These are phyloP conservation scores for Romanogobio albipinnatus DNA, from an alignment of 2,113 vertebrate genomes.

Conservation along the genomic window DNA sequence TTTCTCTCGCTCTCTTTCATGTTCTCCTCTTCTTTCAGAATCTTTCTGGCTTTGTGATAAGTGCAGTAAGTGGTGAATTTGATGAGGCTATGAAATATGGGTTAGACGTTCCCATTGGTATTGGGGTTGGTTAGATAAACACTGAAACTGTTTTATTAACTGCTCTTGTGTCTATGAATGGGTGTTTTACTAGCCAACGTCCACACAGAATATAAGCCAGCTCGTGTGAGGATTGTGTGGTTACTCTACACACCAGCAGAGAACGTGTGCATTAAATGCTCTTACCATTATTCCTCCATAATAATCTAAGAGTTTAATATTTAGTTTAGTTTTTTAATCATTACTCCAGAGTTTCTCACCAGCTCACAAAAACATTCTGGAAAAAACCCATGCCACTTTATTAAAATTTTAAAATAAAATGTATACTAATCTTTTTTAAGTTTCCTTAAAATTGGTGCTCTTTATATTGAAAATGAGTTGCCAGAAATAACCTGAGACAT, in stretches of 20 bases:
- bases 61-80: conserved; percentile 6
- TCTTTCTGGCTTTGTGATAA: not conserved
- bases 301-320: not conserved
- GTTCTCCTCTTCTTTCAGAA: not conserved
- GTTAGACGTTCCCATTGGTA: not conserved
- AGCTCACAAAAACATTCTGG: too few relatives aligned
- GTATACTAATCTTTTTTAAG: too few relatives aligned
- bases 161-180: conserved; percentile 63
- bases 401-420: too few relatives aligned
- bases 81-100: not conserved
- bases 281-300: not conserved
- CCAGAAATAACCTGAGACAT: too few relatives aligned
- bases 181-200: not conserved
- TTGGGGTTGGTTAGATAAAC: conserved; percentile 43
- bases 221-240: not conserved
- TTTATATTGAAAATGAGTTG: too few relatives aligned
- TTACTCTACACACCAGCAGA: not conserved
- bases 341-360: not conserved
- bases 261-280: not conserved
- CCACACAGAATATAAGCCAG: not conserved
- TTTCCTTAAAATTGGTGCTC: too few relatives aligned
- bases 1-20: conserved; percentile 48
- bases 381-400: too few relatives aligned
- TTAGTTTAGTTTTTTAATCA: not conserved
- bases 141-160: conserved; percentile 44